Evolutionary conservation across 1,140 invertebrate genomes (phyloP).

Genomic region (Zaprionus africanus): DNA sequence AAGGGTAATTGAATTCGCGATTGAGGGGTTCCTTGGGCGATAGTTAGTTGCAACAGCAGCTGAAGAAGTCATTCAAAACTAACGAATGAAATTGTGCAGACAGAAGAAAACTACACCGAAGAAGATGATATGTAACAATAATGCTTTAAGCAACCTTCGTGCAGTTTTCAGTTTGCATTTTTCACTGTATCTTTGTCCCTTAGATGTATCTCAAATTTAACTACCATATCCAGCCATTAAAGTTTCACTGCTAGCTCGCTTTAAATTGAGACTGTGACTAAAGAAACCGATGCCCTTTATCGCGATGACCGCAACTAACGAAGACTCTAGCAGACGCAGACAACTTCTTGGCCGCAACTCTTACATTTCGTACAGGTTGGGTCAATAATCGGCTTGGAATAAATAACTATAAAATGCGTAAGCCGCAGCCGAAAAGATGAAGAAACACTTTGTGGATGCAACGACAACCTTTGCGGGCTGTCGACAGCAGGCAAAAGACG

Average conservation of each 20-base stretch:
- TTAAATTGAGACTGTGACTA: not conserved
- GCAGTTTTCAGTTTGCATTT: no score
- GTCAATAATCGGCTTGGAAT: slow-evolving; percentile 68
- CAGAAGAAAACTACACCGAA: no score
- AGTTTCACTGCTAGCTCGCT: not conserved
- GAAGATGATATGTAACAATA: no score
- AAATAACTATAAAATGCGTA: slow-evolving; percentile 61
- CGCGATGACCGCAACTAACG: slow-evolving; percentile 60
- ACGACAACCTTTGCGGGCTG: slow-evolving; percentile 44
- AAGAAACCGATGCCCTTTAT: not conserved
- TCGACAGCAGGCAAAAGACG: slow-evolving; percentile 42
- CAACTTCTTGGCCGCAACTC: slow-evolving; percentile 29
- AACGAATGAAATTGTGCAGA: no score
- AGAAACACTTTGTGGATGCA: slow-evolving; percentile 40
- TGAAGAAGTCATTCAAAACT: no score
- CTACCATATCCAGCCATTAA: not conserved
- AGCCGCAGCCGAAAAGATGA: slow-evolving; percentile 51
- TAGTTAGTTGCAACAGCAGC: not conserved
- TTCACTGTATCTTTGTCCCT: not conserved
- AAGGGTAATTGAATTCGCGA: not conserved
- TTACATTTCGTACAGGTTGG: not conserved
- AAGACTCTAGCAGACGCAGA: slow-evolving; percentile 27
- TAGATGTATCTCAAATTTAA: not conserved
- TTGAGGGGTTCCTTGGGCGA: not conserved
- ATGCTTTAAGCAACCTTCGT: no score